phyloP scores from a whole-genome alignment of 2,797 vertebrate genomes.

The Eulemur albifrons region DNA sequence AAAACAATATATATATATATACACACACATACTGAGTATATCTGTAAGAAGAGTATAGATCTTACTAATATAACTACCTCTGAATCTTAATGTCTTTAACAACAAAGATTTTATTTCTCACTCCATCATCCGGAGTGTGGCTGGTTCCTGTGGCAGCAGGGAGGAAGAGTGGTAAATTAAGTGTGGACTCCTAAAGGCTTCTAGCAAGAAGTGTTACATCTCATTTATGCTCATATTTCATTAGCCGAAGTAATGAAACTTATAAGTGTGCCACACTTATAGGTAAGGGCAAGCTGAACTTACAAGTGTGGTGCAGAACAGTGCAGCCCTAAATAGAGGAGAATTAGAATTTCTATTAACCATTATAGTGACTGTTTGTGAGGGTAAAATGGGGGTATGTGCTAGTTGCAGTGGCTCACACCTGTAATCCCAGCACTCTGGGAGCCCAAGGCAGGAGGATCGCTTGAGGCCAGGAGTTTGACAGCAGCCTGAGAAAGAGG shows the following conservation, averaged over 20 bases:
- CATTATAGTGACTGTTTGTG: background rate
- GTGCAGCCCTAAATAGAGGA: background rate
- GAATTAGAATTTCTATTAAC: background rate
- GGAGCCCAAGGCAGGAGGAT: no score
- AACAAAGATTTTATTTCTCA: constrained; percentile 37
- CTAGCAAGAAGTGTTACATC: background rate
- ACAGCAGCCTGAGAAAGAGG: no score
- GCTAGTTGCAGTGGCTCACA: background rate
- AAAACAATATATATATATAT: background rate
- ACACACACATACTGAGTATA: background rate
- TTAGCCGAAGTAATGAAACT: background rate
- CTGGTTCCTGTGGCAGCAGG: background rate
- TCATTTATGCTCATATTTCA: constrained; percentile 14
- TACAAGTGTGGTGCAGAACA: background rate
- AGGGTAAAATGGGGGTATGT: background rate
- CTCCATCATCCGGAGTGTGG: background rate
- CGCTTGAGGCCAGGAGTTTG: no score
- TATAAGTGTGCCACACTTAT: background rate
- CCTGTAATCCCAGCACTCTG: background rate
- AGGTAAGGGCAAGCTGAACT: background rate
- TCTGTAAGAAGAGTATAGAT: background rate
- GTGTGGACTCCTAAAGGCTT: background rate
- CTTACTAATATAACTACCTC: constrained; percentile 3
- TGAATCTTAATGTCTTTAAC: constrained; percentile 35
- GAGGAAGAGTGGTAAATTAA: background rate